phyloP scores from a whole-genome alignment of 2,113 vertebrate species.

The Holacanthus passer region DNA sequence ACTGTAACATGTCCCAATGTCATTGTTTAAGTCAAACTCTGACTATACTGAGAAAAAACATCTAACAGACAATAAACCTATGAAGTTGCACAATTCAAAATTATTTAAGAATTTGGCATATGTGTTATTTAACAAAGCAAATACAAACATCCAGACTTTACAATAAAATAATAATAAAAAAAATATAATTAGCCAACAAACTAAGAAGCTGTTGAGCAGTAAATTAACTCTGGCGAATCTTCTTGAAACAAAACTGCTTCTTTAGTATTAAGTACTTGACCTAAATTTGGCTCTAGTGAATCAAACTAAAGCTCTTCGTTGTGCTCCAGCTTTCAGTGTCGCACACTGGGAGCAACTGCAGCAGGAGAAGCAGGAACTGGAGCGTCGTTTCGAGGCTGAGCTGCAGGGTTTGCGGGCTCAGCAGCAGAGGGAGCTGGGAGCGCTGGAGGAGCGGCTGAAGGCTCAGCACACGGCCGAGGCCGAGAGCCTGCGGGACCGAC shows the following conservation, averaged over 20 bases:
- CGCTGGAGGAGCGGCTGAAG: constrained; percentile 87
- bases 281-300: background rate
- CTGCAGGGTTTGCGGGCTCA: constrained; percentile 84
- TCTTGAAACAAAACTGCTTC: background rate
- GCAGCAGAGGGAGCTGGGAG: constrained; percentile 89
- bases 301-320: background rate
- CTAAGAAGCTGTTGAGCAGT: background rate
- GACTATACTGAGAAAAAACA: no score
- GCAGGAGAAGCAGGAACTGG: constrained; percentile 92
- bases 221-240: no score
- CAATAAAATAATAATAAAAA: background rate
- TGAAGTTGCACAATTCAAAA: background rate
- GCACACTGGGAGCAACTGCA: constrained; percentile 90
- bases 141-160: background rate
- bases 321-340: constrained; percentile 86
- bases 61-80: background rate
- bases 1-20: background rate
- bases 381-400: constrained; percentile 88
- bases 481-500: constrained; percentile 83
- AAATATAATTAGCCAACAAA: background rate
- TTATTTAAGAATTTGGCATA: background rate
- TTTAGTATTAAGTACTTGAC: background rate
- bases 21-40: no score
- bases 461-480: constrained; percentile 79
- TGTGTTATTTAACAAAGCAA: background rate